A percentile compares a stretch with the other conserved stretches of the same genome.
phyloP scores from a whole-genome alignment of 2,797 vertebrate genomes.

The Sebastiscus albofasciatus region DNA sequence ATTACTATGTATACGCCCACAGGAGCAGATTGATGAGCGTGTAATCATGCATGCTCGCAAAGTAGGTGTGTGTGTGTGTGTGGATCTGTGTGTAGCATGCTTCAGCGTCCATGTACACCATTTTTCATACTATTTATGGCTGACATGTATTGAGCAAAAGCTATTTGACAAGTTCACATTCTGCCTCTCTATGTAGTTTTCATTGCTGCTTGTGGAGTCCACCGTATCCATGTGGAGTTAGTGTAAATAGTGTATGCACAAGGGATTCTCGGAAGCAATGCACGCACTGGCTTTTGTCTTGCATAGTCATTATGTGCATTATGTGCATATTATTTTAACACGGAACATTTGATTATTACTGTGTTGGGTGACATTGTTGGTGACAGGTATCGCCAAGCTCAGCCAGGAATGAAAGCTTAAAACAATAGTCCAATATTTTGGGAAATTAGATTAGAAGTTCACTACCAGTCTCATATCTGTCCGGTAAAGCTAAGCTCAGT shows the following conservation, averaged over 20 bases:
- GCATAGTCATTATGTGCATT: no score
- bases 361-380: neutral
- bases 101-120: neutral
- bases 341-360: neutral
- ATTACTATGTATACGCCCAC: slow-evolving; percentile 50
- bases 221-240: neutral
- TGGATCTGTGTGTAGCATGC: neutral
- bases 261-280: neutral
- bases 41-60: slow-evolving; percentile 24
- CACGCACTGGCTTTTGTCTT: neutral
- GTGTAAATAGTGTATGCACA: neutral
- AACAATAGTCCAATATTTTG: neutral
- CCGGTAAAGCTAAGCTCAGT: neutral
- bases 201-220: neutral
- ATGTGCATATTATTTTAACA: neutral
- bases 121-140: neutral
- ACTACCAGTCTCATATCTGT: neutral
- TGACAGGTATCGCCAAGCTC: neutral
- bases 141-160: neutral
- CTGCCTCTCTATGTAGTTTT: neutral
- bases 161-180: neutral
- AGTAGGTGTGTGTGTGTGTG: slow-evolving; percentile 16
- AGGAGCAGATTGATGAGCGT: slow-evolving; percentile 56
- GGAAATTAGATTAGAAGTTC: neutral
- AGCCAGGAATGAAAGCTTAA: neutral